Base-by-base conservation (phyloP, 1,140 invertebrate species). In the Drosophila eugracilis region DNA sequence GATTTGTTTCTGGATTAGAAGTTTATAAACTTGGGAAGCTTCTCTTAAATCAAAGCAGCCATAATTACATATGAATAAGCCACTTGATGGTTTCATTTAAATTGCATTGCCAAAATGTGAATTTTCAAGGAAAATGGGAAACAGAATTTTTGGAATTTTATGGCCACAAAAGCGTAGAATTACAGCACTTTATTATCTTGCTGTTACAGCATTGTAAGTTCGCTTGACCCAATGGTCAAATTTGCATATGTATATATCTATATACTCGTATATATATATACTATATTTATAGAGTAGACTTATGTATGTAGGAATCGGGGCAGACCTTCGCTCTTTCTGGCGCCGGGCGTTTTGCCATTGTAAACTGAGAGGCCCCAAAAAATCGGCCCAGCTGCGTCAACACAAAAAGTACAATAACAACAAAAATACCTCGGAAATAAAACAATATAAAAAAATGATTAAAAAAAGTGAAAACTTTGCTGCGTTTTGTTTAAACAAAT, bases 301-400 rank as follows among this genome's bases (percentile, higher is more conserved):
- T 50, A 19, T 53, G 30, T 34, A 21, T 45, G 19, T 58, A 19
- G 12, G 49, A 67, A 50, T 48, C 21, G 26, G 17, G 17, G 6
- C 42, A 65, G 71, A 75, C 71, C 77, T 80, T 80, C 72, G 49
- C 6, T 24, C 58, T n/a, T 30, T 48, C 47, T 74, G 78, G 78
- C 78, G 78, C 78, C 78, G 62, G 53, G 22, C 45, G 9, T 57
- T 55, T 54, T 53, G 66, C 74, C 54, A 76, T 67, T 77, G 78
- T 80, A 80, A 79, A 44, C 41, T 45, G 77, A 79, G 76, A 79
- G 70, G 50, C 34, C 34, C 59, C 65, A 73, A 72, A 55, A 55
- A 55, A 42, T 14, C 54, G 41, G 73, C 69, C 69, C 73, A 83
- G 78, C 78, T 81, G 78, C 67, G 78, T 81, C 78, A 74, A 81